Evolutionary conservation across 2,888 invertebrate genomes (phyloP).

Genomic region (Spodoptera littoralis): DNA sequence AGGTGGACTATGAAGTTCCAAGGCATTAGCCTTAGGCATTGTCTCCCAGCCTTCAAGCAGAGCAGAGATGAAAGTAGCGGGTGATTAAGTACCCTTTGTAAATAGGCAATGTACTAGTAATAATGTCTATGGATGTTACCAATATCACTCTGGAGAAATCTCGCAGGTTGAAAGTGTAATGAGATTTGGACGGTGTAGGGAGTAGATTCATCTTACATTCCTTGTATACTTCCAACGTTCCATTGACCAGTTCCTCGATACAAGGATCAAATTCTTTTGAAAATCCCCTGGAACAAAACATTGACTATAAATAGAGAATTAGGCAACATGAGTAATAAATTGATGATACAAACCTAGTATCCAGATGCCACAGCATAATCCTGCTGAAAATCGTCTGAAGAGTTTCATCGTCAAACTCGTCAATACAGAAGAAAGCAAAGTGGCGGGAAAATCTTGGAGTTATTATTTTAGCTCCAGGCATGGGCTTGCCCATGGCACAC

Average conservation of each 20-base stretch:
- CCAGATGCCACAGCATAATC: slow-evolving; percentile 98
- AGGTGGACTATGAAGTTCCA: no score
- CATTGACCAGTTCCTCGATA: slow-evolving; percentile 95
- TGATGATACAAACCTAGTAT: slow-evolving; percentile 91
- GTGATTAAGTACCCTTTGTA: no score
- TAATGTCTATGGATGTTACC: slow-evolving; percentile 75
- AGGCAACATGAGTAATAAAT: not conserved
- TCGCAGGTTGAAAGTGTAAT: slow-evolving; percentile 97
- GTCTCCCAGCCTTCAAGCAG: no score
- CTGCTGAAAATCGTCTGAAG: slow-evolving; percentile 95
- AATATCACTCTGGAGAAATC: slow-evolving; percentile 98
- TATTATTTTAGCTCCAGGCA: slow-evolving; percentile 94
- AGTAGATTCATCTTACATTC: slow-evolving; percentile 93
- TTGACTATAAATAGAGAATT: not conserved
- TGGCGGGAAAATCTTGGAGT: slow-evolving; percentile 96
- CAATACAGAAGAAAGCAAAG: slow-evolving; percentile 95
- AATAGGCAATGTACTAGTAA: no score
- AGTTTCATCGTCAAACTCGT: slow-evolving; percentile 96
- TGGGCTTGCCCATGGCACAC: slow-evolving; percentile 95
- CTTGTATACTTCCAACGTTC: slow-evolving; percentile 96
- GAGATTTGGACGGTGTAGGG: slow-evolving; percentile 97
- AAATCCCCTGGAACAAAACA: slow-evolving; percentile 91
- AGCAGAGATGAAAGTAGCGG: no score
- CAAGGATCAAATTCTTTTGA: slow-evolving; percentile 98
- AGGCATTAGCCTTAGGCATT: no score